phyloP scores from a whole-genome alignment of 1,140 invertebrate species.

The Psilanteris sp. region DNA sequence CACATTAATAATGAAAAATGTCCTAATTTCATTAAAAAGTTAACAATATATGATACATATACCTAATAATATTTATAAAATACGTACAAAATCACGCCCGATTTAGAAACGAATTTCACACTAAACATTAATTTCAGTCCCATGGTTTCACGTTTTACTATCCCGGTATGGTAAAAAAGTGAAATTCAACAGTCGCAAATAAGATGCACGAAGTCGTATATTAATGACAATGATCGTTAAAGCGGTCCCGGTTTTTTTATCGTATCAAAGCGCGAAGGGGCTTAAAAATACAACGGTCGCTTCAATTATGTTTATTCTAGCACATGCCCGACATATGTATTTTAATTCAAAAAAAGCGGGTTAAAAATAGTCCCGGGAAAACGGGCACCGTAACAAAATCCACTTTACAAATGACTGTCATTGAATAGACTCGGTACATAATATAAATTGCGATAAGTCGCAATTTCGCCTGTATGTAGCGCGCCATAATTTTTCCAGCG shows the following conservation, averaged over 20 bases:
- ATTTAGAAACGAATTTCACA: no score
- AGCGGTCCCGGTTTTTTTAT: slow-evolving; percentile 9
- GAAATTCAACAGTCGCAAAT: no score
- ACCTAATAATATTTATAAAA: no score
- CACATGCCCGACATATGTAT: slow-evolving; percentile 48
- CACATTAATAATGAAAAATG: no score
- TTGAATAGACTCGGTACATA: slow-evolving; percentile 29
- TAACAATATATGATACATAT: no score
- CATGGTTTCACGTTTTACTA: no score
- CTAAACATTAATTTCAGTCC: no score
- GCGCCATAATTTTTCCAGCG: slow-evolving; percentile 36
- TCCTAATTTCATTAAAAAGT: no score
- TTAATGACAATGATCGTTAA: slow-evolving; percentile 39
- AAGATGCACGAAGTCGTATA: no score
- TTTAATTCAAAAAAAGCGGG: slow-evolving; percentile 15
- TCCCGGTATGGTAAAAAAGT: no score
- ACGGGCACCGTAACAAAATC: slow-evolving; percentile 16
- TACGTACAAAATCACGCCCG: no score
- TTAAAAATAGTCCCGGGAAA: slow-evolving; percentile 48
- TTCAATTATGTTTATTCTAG: slow-evolving; percentile 41
- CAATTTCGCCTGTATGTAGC: slow-evolving; percentile 28
- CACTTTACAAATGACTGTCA: slow-evolving; percentile 39
- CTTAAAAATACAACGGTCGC: slow-evolving; percentile 42
- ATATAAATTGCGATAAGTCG: slow-evolving; percentile 52
- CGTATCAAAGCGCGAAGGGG: background rate